These are phyloP conservation scores for Mobula hypostoma DNA, from an alignment of 2,113 vertebrate species.

Conservation along the genomic window DNA sequence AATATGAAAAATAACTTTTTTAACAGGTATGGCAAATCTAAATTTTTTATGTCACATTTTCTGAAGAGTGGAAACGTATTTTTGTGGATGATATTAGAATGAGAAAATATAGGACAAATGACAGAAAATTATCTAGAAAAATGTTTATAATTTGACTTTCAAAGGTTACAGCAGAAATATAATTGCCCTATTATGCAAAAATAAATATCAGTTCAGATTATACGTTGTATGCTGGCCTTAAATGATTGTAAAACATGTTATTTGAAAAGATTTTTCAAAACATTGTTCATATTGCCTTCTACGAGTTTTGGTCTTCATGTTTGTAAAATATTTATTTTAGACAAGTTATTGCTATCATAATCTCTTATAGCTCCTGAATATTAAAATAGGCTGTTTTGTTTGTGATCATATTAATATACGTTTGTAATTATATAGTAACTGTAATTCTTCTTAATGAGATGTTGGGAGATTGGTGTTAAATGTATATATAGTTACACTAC, in stretches of 20 bases:
- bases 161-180: background rate
- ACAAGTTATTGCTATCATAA: background rate
- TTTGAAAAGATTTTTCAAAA: background rate
- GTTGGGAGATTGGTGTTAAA: background rate
- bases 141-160: background rate
- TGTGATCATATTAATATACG: conserved; percentile 7
- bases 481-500: background rate
- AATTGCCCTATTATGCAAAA: background rate
- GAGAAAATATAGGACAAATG: background rate
- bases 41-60: background rate
- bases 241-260: background rate
- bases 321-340: background rate
- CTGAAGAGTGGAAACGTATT: background rate
- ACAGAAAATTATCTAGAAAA: background rate
- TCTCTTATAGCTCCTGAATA: background rate
- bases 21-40: background rate
- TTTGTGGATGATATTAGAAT: background rate
- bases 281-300: background rate
- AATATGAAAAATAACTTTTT: background rate
- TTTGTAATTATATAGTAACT: background rate
- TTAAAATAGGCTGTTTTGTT: background rate
- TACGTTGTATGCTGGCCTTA: background rate
- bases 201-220: background rate
- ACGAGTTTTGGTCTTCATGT: background rate
- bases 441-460: conserved; percentile 18